Evolutionary conservation across 2,888 invertebrate species (phyloP).

Genomic region (Hedya salicella): DNA sequence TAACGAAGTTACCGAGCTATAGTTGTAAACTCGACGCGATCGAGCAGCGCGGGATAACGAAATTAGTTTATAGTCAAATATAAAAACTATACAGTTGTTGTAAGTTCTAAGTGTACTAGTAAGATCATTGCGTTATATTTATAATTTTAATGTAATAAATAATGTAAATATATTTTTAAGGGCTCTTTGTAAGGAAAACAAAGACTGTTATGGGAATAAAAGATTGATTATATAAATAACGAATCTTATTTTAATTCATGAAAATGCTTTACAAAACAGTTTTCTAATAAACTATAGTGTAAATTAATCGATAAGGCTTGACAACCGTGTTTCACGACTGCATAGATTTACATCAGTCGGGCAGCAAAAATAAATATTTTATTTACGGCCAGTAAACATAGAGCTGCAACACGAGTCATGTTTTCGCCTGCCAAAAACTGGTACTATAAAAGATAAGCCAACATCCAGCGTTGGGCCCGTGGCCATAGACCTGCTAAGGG

Average conservation of each 20-base stretch:
- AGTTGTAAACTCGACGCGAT: not conserved
- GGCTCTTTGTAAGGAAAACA: constrained; percentile 69
- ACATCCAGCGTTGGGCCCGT: no score
- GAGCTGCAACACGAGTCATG: no score
- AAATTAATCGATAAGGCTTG: not conserved
- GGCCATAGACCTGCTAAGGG: no score
- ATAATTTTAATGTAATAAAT: constrained; percentile 22
- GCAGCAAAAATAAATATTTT: no score
- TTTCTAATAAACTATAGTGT: not conserved
- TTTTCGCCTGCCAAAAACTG: no score
- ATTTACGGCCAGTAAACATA: no score
- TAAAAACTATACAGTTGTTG: constrained; percentile 14
- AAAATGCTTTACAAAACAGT: not conserved
- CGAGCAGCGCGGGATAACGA: not conserved
- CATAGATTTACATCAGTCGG: not conserved
- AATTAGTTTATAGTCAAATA: constrained; percentile 9
- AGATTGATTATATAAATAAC: constrained; percentile 30
- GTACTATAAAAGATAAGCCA: no score
- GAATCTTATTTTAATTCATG: constrained; percentile 26
- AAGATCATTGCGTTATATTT: constrained; percentile 17
- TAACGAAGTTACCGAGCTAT: no score
- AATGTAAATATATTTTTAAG: constrained; percentile 60
- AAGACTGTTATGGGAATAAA: constrained; percentile 80
- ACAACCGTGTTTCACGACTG: not conserved
- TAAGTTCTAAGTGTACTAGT: constrained; percentile 19